Evolutionary conservation across 2,888 invertebrate species (phyloP).

Genomic region (Synanthedon formicaeformis): DNA sequence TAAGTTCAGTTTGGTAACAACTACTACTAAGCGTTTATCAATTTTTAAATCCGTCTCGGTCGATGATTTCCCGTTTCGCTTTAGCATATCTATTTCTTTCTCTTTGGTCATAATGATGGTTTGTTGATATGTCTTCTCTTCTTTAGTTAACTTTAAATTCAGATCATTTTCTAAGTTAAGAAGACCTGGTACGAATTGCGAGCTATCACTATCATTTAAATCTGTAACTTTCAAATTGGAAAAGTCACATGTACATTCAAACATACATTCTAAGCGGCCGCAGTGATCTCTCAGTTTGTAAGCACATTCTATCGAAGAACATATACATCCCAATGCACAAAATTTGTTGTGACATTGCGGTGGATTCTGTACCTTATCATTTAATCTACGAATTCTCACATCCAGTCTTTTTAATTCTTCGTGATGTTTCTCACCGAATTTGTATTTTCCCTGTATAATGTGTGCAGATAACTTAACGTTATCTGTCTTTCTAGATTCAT

Average conservation of each 20-base stretch:
- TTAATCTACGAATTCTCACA: slow-evolving; percentile 73
- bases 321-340: slow-evolving; percentile 77
- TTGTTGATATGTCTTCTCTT: slow-evolving; percentile 79
- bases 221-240: slow-evolving; percentile 31
- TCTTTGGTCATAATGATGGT: slow-evolving; percentile 76
- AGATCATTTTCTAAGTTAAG: slow-evolving; percentile 59
- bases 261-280: slow-evolving; percentile 72
- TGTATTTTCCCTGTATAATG: slow-evolving; percentile 30
- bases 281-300: slow-evolving; percentile 70
- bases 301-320: slow-evolving; percentile 66
- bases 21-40: slow-evolving; percentile 23
- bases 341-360: slow-evolving; percentile 59
- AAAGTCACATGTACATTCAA: slow-evolving; percentile 57
- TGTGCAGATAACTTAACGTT: neutral
- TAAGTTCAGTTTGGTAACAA: slow-evolving; percentile 30
- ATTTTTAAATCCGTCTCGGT: slow-evolving; percentile 31
- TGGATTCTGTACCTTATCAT: slow-evolving; percentile 18
- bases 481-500: slow-evolving; percentile 34
- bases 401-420: slow-evolving; percentile 72
- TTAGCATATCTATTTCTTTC: slow-evolving; percentile 72
- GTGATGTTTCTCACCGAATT: slow-evolving; percentile 35
- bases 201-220: slow-evolving; percentile 21
- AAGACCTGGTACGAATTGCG: slow-evolving; percentile 35
- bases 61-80: slow-evolving; percentile 70
- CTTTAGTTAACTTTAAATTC: slow-evolving; percentile 71